phyloP scores from a whole-genome alignment of 2,888 invertebrate genomes.

The Coenonympha arcania region DNA sequence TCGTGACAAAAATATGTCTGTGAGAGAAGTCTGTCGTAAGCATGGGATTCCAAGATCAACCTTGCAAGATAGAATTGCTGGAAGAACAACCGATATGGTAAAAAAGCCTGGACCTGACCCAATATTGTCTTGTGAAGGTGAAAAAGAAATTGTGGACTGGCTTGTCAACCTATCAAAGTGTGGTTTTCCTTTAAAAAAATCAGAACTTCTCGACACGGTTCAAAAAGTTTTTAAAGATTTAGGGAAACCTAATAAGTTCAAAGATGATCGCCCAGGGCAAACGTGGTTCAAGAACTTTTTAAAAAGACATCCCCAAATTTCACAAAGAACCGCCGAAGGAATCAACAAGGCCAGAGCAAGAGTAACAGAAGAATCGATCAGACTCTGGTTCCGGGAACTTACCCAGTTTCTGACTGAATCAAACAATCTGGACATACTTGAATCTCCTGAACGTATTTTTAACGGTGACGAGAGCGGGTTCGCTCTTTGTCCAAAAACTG shows the following conservation, averaged over 20 bases:
- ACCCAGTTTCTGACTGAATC: not conserved
- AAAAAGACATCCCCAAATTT: not conserved
- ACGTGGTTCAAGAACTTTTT: not conserved
- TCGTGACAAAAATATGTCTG: too few species aligned
- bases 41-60: not conserved
- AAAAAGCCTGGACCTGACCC: not conserved
- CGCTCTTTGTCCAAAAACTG: not conserved
- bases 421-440: not conserved
- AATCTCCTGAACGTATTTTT: not conserved
- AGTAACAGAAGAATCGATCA: not conserved
- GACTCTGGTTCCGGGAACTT: not conserved
- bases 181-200: not conserved
- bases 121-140: not conserved
- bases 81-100: not conserved
- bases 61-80: not conserved
- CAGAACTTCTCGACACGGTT: not conserved
- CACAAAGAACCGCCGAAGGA: not conserved
- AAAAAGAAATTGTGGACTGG: not conserved
- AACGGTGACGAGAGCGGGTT: not conserved
- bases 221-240: not conserved
- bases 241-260: not conserved
- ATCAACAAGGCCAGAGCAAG: not conserved
- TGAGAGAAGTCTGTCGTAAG: too few species aligned
- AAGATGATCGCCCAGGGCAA: not conserved
- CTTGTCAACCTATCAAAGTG: not conserved